Base-by-base conservation (phyloP, 30 jellyfish, hydroid and myxozoan species). In the Turritopsis dohrnii region DNA sequence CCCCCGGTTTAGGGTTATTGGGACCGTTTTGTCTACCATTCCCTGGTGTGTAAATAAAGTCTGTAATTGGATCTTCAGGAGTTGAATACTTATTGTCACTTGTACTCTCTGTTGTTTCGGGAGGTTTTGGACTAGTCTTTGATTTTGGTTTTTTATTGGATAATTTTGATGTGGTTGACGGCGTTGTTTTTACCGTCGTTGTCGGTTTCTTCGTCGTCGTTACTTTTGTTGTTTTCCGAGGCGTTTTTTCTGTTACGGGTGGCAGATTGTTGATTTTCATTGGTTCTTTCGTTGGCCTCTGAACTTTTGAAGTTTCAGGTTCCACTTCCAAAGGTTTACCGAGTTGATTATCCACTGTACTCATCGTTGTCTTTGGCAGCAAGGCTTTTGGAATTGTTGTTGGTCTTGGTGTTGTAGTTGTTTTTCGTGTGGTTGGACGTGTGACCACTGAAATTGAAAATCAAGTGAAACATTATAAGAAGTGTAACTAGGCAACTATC, bases 331-430 rank as follows among this genome's bases (percentile, higher is more conserved):
- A 21, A 7, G 28, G 4, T 69, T 69, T 69, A 1, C 77, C 77
- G 19, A 69, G 23, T 27, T 69, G 77, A 69, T 23, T 27, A 7
- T 69, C 77, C 30, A n/a, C 31, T 23, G 31, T 69, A 69, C 77
- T 69, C 16, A 69, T 69, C 28, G 77, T 69, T 19, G 77, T 69
- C 77, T 69, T 69, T n/a, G 77, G 77, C 16, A 69, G 22, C 77
- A 69, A 69, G 16, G 28, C 77, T 23, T 19, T 69, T 23, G 77
- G 77, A 69, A 69, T 1, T 69, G 28, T 69, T 69, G 77, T 69
- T 69, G 77, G 77, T 69, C 30, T 69, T 23, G 77, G 77, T 8
- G 77, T 69, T 23, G 77, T 69, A 8, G 77, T 69, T 69, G 77
- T 69, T 69, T 19, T 69, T 69, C 77, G 77, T 69, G 77, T 23